Base-by-base conservation (phyloP, 2,888 invertebrate species). In the Cepaea hortensis region DNA sequence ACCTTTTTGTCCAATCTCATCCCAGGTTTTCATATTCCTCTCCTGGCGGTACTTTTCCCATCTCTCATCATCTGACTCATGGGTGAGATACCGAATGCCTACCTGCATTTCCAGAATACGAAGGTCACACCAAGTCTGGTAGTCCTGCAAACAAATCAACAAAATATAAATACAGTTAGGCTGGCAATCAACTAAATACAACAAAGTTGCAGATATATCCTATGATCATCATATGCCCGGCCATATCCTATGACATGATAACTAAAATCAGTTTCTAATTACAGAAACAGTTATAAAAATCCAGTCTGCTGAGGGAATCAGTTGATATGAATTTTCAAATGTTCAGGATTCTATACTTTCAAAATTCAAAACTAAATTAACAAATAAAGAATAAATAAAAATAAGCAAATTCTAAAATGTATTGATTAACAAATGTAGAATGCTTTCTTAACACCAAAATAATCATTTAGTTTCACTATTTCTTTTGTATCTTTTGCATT, bases 61-160 rank as follows among this genome's bases (percentile, higher is more conserved):
- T 90, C 98, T 96, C n/a, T 96, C 96, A 94, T 98, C 98, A 93
- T 98, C 98, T 61, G 97, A 97, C 94, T 98, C 98, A 91, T 98
- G 98, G 11, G 98, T 98, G 90, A 98, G 95, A 95, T 97, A 98
- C 23, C 98, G 96, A 62, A 82, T 83, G 55, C 97, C 97, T 68
- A 97, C 96, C 73, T 95, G 85, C 61, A 90, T 95, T 95, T 99
- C 99, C 85, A 99, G 95, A 91, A 96, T 96, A 85, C 98, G 96
- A 92, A 99, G 96, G 95, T 99, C 99, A 91, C 96, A 96, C 98
- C 99, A 99, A 7, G 98, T 98, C 94, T 97, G 96, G 94, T 97
- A 97, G 94, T 98, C 97, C 96, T 97, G 92, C 7, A 87, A 85
- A 50, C 6, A 55, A 55, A 55, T 55, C 11, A 55, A 11, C 55